Percentiles rank a stretch among this genome's conserved stretches.
Conservation (phyloP, 2,113 vertebrate genomes). For the Trematomus loennbergii region DNA sequence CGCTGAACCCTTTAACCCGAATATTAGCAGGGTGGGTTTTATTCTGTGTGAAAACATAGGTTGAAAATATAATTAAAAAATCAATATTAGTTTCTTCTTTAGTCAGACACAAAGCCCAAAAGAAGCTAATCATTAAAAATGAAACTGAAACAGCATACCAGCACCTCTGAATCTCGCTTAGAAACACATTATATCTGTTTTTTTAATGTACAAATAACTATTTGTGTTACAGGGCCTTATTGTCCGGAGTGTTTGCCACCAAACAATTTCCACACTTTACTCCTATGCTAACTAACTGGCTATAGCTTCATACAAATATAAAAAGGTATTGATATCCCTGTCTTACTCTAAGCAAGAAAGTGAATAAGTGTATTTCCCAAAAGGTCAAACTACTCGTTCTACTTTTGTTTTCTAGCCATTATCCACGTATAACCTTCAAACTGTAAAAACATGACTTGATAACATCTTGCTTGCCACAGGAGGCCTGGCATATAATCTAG, state of each 20-base stretch:
- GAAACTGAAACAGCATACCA: not conserved
- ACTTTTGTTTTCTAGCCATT: not conserved
- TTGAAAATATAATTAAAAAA: slow-evolving; percentile 25
- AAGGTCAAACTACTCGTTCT: not conserved
- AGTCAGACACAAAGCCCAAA: slow-evolving; percentile 8
- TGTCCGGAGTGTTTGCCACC: not conserved
- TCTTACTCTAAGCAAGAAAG: not conserved
- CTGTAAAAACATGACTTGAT: not conserved
- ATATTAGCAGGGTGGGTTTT: slow-evolving; percentile 26
- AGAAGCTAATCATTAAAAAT: not conserved
- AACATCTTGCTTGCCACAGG: not conserved
- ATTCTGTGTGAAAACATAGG: slow-evolving; percentile 14
- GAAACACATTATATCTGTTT: not conserved
- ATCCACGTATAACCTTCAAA: not conserved
- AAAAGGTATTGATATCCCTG: not conserved
- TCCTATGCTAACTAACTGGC: not conserved
- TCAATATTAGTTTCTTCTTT: not conserved
- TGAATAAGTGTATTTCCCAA: not conserved
- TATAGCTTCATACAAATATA: not conserved
- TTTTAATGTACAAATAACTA: not conserved
- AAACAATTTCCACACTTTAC: not conserved
- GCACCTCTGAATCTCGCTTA: not conserved
- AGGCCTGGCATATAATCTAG: not conserved
- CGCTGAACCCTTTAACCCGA: slow-evolving; percentile 67
- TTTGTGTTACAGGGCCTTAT: not conserved